Percentiles rank a stretch among this genome's conserved stretches.
Conservation (phyloP, 23 tunicate genomes). For the Trididemnum miniatum region DNA sequence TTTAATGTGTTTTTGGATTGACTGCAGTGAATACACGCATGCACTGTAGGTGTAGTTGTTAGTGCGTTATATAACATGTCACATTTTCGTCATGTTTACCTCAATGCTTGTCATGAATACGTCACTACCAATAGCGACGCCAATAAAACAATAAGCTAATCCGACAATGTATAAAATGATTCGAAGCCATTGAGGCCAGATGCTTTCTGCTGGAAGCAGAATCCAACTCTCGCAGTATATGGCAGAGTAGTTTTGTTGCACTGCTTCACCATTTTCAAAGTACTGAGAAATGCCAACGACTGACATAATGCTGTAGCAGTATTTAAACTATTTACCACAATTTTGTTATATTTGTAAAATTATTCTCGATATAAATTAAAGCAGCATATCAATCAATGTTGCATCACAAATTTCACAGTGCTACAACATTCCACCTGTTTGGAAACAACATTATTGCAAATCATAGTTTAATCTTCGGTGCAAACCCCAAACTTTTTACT, state of each 20-base stretch:
- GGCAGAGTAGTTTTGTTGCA: slow-evolving; percentile 30
- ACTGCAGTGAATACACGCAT: too few relatives aligned
- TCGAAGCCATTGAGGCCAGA: slow-evolving; percentile 53
- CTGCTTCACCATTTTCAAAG: not conserved
- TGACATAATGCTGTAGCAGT: not conserved
- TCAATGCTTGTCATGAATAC: slow-evolving; percentile 83
- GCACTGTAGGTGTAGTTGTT: too few relatives aligned
- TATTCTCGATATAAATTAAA: not conserved
- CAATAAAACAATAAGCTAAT: slow-evolving; percentile 53
- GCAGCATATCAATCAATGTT: not conserved
- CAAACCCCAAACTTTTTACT: too few relatives aligned
- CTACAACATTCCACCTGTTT: too few relatives aligned
- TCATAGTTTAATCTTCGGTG: too few relatives aligned
- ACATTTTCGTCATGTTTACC: too few relatives aligned
- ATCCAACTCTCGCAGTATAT: slow-evolving; percentile 70
- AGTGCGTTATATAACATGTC: too few relatives aligned
- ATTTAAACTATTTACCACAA: too few relatives aligned
- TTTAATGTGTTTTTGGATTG: too few relatives aligned
- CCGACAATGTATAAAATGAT: slow-evolving; percentile 50
- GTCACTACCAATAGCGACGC: slow-evolving; percentile 78
- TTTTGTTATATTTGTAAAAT: too few relatives aligned
- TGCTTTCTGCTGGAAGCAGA: slow-evolving; percentile 70
- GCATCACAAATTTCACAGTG: too few relatives aligned
- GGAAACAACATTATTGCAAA: too few relatives aligned
- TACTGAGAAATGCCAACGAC: not conserved